phyloP scores from a whole-genome alignment of 1,140 invertebrate species.

The Drosophila hydei region DNA sequence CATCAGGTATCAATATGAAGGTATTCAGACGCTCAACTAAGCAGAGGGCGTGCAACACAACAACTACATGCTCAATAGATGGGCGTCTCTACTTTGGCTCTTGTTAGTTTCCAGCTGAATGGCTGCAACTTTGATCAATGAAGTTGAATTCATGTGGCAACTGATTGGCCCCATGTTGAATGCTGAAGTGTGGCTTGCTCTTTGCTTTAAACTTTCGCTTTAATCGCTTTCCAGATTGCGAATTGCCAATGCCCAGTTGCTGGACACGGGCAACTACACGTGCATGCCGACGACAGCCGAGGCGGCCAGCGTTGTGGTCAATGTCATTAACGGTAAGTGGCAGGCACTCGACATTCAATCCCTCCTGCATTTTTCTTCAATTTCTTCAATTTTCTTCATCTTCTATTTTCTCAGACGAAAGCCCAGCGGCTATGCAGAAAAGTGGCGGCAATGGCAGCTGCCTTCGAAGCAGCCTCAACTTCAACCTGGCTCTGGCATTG shows the following conservation, averaged over 20 bases:
- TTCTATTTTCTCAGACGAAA: slow-evolving; percentile 87
- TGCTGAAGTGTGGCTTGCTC: slow-evolving; percentile 10
- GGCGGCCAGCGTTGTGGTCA: slow-evolving; percentile 92
- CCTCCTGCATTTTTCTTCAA: not conserved
- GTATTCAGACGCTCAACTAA: slow-evolving; percentile 7
- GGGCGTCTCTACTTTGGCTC: slow-evolving; percentile 5
- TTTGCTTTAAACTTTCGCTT: slow-evolving; percentile 43
- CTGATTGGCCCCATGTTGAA: slow-evolving; percentile 37
- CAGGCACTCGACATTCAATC: slow-evolving; percentile 2
- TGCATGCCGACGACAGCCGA: slow-evolving; percentile 92
- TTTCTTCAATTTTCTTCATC: not conserved
- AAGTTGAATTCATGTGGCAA: slow-evolving; percentile 62
- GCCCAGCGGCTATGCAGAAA: slow-evolving; percentile 94
- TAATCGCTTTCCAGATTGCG: slow-evolving; percentile 85
- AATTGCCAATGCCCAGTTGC: slow-evolving; percentile 89
- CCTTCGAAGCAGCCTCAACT: slow-evolving; percentile 34
- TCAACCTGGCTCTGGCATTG: slow-evolving; percentile 52
- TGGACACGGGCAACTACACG: slow-evolving; percentile 94
- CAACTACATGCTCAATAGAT: not conserved
- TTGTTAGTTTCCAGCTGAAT: slow-evolving; percentile 59
- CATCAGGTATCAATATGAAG: slow-evolving; percentile 9
- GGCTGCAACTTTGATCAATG: slow-evolving; percentile 70
- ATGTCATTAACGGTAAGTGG: slow-evolving; percentile 93
- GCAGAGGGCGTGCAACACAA: not conserved
- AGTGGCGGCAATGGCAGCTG: slow-evolving; percentile 82